Percentiles rank a stretch among this genome's conserved stretches.
Conservation (phyloP, 2,888 invertebrate species). For the Diploptera punctata region DNA sequence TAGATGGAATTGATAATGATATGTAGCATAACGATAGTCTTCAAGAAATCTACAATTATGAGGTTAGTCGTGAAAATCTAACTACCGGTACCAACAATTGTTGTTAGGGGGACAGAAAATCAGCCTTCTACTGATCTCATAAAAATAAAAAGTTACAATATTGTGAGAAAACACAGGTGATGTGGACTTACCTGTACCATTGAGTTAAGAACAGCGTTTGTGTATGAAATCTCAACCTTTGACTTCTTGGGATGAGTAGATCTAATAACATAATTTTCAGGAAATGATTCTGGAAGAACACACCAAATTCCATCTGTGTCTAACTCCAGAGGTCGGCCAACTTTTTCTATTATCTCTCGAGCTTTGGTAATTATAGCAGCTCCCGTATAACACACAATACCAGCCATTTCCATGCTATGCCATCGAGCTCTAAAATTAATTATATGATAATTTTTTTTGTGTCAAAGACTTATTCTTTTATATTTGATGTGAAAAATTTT, state of each 20-base stretch:
- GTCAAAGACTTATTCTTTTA: too few species aligned
- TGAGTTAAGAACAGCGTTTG: conserved; percentile 94
- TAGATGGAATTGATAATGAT: too few species aligned
- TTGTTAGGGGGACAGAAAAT: too few species aligned
- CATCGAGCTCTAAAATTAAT: conserved; percentile 84
- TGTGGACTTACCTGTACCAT: conserved; percentile 88
- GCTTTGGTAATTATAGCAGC: conserved; percentile 96
- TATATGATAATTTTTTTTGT: too few species aligned
- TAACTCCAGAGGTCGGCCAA: conserved; percentile 92
- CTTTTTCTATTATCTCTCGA: conserved; percentile 93
- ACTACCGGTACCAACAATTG: too few species aligned
- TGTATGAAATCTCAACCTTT: conserved; percentile 92
- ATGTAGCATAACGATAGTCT: too few species aligned
- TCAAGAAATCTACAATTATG: too few species aligned
- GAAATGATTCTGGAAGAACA: conserved; percentile 94
- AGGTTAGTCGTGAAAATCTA: too few species aligned
- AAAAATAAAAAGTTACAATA: too few species aligned
- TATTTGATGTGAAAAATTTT: too few species aligned
- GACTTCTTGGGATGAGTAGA: conserved; percentile 84
- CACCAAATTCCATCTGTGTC: conserved; percentile 99
- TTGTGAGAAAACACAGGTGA: too few species aligned
- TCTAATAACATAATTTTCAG: conserved; percentile 88
- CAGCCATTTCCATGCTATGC: conserved; percentile 99
- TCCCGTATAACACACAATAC: conserved; percentile 98
- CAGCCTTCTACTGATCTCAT: too few species aligned